Base-by-base conservation (phyloP, 37 sponge, comb jelly and placozoan genomes). In the Chondrilla cf. caribensis region DNA sequence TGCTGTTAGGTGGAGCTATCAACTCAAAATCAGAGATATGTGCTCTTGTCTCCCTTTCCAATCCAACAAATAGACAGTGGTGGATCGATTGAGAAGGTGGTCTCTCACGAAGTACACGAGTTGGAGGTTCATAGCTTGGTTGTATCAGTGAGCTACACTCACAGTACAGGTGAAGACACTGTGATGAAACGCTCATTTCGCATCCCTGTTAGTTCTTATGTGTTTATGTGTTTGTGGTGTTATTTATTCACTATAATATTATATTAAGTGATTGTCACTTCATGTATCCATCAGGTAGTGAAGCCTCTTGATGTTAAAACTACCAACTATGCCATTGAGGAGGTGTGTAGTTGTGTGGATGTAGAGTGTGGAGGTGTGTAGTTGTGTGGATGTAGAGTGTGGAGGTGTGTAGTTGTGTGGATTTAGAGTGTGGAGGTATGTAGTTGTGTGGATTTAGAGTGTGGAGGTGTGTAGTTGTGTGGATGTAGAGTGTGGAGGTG, bases 271-370 rank as follows among this genome's bases (percentile, higher is more conserved):
- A 44, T 51, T 51, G 32, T 55, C 19, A 31, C 31, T 31, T 14
- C 31, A 7, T 29, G 58, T 44, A 32, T 29, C 68, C 24, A n/a
- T 3, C 77, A 92, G 90, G 94, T 95, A 1, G 25, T 85, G 58
- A 95, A 95, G 62, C 96, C 96, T 14, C 82, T 95, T 33, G 96
- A 95, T 70, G 94, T 95, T 66, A 90, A 93, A 80, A 95, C 96
- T 38, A 95, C 90, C 84, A 86, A 89, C 75, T 33, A 44, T 54
- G 84, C 60, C 32, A 31, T 71, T 17, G 80, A 88, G 57, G 89
- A 73, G 76, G 76, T 73, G 40, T 15, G 76, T 37, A 37, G 22
- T 15, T 28, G 64, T 28, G 24, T 22, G 9, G 5, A 22, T 60
- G 64, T n/a, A n/a, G n/a, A n/a, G n/a, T 29, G 35, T 67, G 33